Percentiles rank a stretch among this genome's conserved stretches.
phyloP scores from a whole-genome alignment of 1,140 invertebrate genomes.

The Drosophila nigrodunni region DNA sequence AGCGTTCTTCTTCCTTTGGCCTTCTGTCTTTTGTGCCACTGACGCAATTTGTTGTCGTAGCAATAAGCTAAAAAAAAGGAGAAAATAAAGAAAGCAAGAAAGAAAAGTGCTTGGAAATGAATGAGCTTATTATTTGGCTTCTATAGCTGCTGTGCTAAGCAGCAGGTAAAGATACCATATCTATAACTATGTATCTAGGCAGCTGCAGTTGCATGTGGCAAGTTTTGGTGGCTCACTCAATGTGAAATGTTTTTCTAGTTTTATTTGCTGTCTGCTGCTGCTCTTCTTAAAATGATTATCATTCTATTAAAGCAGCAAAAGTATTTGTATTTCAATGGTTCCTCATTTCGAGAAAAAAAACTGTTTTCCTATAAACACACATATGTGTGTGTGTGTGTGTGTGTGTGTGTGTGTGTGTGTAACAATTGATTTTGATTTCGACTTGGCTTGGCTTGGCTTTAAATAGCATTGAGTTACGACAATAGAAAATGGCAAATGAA shows the following conservation, averaged over 20 bases:
- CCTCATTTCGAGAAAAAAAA: constrained; percentile 45
- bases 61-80: not conserved
- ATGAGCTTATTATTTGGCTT: constrained; percentile 19
- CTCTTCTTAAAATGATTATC: constrained; percentile 60
- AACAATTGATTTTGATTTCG: constrained; percentile 76
- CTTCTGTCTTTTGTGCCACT: not conserved
- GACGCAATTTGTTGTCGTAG: constrained; percentile 33
- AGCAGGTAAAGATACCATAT: constrained; percentile 3
- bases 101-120: not conserved
- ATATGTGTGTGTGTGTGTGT: not conserved
- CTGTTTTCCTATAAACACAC: constrained; percentile 53
- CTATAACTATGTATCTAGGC: not conserved
- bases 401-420: constrained; percentile 29
- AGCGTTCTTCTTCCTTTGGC: not conserved
- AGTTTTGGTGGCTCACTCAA: constrained; percentile 1
- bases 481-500: constrained; percentile 48
- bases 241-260: not conserved
- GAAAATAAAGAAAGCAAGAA: not conserved
- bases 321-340: constrained; percentile 14
- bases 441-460: constrained; percentile 47
- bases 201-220: constrained; percentile 11
- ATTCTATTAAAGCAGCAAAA: constrained; percentile 64
- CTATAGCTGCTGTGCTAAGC: not conserved
- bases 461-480: constrained; percentile 71
- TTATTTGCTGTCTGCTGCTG: constrained; percentile 7